phyloP scores from a whole-genome alignment of 1,140 invertebrate species.

The Mactra quadrangularis region DNA sequence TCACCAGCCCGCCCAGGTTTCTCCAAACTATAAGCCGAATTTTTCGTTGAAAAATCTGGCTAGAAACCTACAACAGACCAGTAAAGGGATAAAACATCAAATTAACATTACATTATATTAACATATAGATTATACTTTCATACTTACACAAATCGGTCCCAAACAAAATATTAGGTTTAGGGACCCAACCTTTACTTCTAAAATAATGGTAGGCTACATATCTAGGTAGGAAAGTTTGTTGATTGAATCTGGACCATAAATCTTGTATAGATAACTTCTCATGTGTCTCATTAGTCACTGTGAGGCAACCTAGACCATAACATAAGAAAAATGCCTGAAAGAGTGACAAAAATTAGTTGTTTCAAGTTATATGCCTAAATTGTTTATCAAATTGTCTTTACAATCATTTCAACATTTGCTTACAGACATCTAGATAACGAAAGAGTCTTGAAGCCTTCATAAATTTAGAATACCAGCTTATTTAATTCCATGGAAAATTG shows the following conservation, averaged over 20 bases:
- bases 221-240: slow-evolving; percentile 88
- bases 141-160: slow-evolving; percentile 93
- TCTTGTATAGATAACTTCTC: slow-evolving; percentile 85
- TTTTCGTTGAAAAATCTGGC: too few species aligned
- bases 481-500: too few species aligned
- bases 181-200: slow-evolving; percentile 94
- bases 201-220: slow-evolving; percentile 94
- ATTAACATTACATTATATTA: too few species aligned
- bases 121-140: too few species aligned
- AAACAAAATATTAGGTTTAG: slow-evolving; percentile 94
- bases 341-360: slow-evolving; percentile 50
- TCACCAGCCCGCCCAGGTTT: too few species aligned
- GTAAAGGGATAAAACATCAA: too few species aligned
- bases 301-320: slow-evolving; percentile 89
- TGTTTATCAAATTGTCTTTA: not conserved
- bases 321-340: slow-evolving; percentile 90
- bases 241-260: slow-evolving; percentile 88
- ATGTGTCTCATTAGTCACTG: slow-evolving; percentile 78
- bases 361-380: not conserved
- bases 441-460: too few species aligned
- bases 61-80: too few species aligned
- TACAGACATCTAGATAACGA: too few species aligned
- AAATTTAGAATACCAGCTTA: too few species aligned
- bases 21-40: too few species aligned
- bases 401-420: not conserved